Base-by-base conservation (phyloP, 1,140 invertebrate species). In the Idris sp. region DNA sequence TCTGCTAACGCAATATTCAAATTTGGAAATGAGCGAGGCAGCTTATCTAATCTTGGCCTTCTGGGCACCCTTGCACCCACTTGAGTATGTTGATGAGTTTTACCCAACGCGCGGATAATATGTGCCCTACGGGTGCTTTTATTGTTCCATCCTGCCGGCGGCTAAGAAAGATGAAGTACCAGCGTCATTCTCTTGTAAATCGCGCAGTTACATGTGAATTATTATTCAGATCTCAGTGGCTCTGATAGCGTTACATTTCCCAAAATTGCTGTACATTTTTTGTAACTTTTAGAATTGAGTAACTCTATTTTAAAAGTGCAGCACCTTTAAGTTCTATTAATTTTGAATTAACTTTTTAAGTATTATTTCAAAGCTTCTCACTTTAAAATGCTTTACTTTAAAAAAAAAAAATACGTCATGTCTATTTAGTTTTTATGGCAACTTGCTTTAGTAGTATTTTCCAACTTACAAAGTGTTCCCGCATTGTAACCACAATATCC, bases 41-140 rank as follows among this genome's bases (percentile, higher is more conserved):
- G 44, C 58, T 62, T 62, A 62, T 51, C 44, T 62, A 62, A 62
- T 49, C 58, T 62, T 31, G 19, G 44, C 28, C 36, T 62, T 51
- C 48, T 51, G 16, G 18, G 35, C 26, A 31, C 58, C 26, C 58
- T 51, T 33, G 30, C 14, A 31, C 40, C 10, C 10, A 43, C 48
- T 64, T 14, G n/a, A 35, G 8, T 64, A 64, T 53, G 48, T 53
- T 53, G 48, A 53, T 64, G 48, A 41, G 38, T 64, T 64, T 64
- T 49, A 64, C 46, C 46, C 38, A 16, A 18, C 18, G 11, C 18
- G 11, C 22, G 53, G 48, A 53, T 64, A 64, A 53, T 53, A 44
- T 30, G 48, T 46, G 31, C 61, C 61, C 48, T 44, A 6, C 14
- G 40, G 61, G 19, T 44, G 38, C 41, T 41, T 46, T 30, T 44